Evolutionary conservation across 2,888 invertebrate genomes (phyloP).

Genomic region (Xylocampa areola): DNA sequence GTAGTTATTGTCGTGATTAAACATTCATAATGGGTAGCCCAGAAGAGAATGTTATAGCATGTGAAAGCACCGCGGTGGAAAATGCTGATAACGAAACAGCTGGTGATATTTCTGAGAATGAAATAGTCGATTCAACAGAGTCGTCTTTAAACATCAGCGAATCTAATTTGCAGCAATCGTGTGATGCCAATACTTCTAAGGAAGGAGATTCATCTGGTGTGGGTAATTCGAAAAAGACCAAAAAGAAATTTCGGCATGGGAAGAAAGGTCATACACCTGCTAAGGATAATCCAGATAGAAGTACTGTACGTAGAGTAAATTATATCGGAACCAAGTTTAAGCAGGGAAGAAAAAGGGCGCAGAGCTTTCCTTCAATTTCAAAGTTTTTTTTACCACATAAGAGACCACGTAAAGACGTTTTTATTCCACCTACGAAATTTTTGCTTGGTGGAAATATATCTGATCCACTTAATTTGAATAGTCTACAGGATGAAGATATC

Average conservation of each 20-base stretch:
- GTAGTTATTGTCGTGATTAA: constrained; percentile 62
- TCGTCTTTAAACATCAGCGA: constrained; percentile 68
- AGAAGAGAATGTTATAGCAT: constrained; percentile 69
- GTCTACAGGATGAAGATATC: constrained; percentile 95
- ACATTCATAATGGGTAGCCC: constrained; percentile 81
- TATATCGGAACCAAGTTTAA: constrained; percentile 84
- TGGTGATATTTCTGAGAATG: constrained; percentile 77
- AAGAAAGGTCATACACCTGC: constrained; percentile 80
- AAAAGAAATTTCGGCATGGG: constrained; percentile 84
- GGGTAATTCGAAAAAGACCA: constrained; percentile 78
- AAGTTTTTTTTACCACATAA: constrained; percentile 94
- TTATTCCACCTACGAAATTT: constrained; percentile 97
- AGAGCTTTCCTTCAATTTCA: constrained; percentile 91
- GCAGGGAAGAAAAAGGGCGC: constrained; percentile 91
- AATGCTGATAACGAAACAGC: constrained; percentile 71
- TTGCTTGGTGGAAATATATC: constrained; percentile 98
- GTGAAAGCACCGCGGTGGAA: constrained; percentile 64
- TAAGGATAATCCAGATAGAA: constrained; percentile 82
- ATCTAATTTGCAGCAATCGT: constrained; percentile 63
- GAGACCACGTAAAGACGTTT: constrained; percentile 92
- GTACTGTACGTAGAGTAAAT: constrained; percentile 79
- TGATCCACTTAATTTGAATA: constrained; percentile 98
- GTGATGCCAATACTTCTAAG: constrained; percentile 75
- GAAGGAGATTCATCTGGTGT: constrained; percentile 72
- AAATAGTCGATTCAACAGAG: constrained; percentile 72